Conservation (phyloP, 2,797 vertebrate species). For the Phaenicophaeus curvirostris region DNA sequence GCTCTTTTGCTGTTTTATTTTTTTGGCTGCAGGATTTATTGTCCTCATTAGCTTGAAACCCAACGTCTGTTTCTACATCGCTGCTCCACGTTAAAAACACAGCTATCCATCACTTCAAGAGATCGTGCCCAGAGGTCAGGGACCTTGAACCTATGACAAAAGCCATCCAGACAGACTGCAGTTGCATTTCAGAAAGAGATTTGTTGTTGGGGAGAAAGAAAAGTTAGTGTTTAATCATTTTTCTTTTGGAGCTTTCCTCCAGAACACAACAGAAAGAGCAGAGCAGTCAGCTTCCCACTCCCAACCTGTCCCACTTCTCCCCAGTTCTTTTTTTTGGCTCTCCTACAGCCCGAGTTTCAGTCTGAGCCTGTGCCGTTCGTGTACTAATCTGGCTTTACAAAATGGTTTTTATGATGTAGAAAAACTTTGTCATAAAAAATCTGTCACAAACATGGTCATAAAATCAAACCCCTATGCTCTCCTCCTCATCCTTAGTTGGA, state of each 20-base stretch:
- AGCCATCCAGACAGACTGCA: slow-evolving; percentile 31
- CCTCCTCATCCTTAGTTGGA: not conserved
- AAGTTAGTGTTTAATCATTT: not conserved
- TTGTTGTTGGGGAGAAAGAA: not conserved
- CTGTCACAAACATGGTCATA: slow-evolving; percentile 38
- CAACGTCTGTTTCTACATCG: not conserved
- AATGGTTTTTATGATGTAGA: slow-evolving; percentile 8
- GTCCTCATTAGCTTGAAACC: slow-evolving; percentile 44
- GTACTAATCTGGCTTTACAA: not conserved
- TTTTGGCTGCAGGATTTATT: slow-evolving; percentile 49
- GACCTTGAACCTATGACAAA: slow-evolving; percentile 49
- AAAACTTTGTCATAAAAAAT: slow-evolving; percentile 27
- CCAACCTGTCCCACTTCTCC: not conserved
- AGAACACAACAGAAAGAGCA: not conserved
- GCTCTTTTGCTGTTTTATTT: not conserved
- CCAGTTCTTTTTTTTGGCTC: not conserved
- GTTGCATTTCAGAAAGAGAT: slow-evolving; percentile 13
- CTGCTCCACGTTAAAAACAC: slow-evolving; percentile 46
- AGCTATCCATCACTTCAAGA: slow-evolving; percentile 59
- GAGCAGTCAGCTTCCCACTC: not conserved
- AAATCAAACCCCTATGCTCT: not conserved
- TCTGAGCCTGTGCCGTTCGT: not conserved
- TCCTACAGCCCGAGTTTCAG: not conserved
- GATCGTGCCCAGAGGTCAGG: slow-evolving; percentile 53
- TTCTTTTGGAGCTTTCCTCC: not conserved